These are phyloP conservation scores for Neosilurus mollespiculum DNA, from an alignment of 2,797 vertebrate genomes.

Conservation along the genomic window DNA sequence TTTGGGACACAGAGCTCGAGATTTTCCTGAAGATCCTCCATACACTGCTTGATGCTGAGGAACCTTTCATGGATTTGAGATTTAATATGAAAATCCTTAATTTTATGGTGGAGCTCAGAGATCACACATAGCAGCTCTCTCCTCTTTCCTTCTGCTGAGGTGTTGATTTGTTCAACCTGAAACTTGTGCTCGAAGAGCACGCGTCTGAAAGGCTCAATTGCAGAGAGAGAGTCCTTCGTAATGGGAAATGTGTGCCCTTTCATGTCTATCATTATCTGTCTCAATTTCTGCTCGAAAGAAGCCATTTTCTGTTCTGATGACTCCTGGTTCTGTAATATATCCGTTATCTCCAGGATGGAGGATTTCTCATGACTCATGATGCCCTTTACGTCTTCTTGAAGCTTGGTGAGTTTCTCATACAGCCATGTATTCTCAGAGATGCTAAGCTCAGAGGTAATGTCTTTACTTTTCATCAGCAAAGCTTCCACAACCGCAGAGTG, in stretches of 20 bases:
- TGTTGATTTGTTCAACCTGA: slow-evolving; percentile 65
- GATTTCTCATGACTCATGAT: slow-evolving; percentile 61
- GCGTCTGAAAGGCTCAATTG: slow-evolving; percentile 64
- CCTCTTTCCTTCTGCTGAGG: slow-evolving; percentile 63
- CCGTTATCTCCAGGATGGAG: slow-evolving; percentile 65
- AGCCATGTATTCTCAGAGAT: slow-evolving; percentile 67
- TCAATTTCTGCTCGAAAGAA: slow-evolving; percentile 65
- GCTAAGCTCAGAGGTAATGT: slow-evolving; percentile 70
- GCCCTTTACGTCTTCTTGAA: slow-evolving; percentile 67
- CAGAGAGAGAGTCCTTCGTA: slow-evolving; percentile 64
- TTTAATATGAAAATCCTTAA: slow-evolving; percentile 64
- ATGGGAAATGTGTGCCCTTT: slow-evolving; percentile 67
- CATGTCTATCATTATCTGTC: slow-evolving; percentile 67
- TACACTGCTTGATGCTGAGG: slow-evolving; percentile 67
- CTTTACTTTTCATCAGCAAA: slow-evolving; percentile 72
- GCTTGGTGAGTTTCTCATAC: slow-evolving; percentile 63
- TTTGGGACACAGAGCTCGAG: slow-evolving; percentile 68
- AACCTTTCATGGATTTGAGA: slow-evolving; percentile 69
- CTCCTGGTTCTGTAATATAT: slow-evolving; percentile 56
- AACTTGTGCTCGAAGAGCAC: slow-evolving; percentile 68
- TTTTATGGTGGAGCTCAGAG: slow-evolving; percentile 71
- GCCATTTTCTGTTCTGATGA: slow-evolving; percentile 58
- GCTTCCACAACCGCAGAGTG: slow-evolving; percentile 72
- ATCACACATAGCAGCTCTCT: slow-evolving; percentile 63
- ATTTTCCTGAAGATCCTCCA: slow-evolving; percentile 70